These are phyloP conservation scores for Apocheima hispidaria DNA, from an alignment of 2,888 invertebrate species.

Conservation along the genomic window DNA sequence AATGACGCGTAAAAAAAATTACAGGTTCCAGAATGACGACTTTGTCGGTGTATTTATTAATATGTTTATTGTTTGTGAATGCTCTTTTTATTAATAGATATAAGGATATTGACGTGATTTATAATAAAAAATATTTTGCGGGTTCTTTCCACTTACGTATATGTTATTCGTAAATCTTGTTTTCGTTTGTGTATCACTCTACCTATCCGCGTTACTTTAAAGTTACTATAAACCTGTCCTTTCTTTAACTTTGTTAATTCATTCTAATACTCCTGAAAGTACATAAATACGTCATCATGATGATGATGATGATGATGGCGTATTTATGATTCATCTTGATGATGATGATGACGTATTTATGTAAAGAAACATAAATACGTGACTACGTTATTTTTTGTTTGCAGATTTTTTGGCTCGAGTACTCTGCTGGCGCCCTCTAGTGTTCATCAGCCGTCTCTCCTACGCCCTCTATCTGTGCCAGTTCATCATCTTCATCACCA, in stretches of 20 bases:
- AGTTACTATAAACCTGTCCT: neutral
- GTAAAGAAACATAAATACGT: too few relatives aligned
- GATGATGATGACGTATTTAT: too few relatives aligned
- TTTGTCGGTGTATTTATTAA: neutral
- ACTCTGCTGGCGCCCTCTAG: conserved; percentile 84
- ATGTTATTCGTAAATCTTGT: neutral
- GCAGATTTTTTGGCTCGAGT: conserved; percentile 81
- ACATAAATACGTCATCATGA: too few relatives aligned
- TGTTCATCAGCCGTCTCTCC: conserved; percentile 88
- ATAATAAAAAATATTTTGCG: neutral
- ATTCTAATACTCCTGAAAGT: neutral
- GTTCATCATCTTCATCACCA: conserved; percentile 88
- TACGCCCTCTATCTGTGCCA: conserved; percentile 89
- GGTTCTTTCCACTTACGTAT: too few relatives aligned
- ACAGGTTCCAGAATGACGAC: neutral
- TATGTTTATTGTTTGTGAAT: neutral
- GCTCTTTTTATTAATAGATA: conserved; percentile 4
- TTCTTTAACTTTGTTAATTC: neutral
- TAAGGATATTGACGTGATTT: conserved; percentile 1
- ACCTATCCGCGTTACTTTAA: neutral
- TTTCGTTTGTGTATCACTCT: neutral
- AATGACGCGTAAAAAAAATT: conserved; percentile 2
- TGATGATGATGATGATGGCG: too few relatives aligned
- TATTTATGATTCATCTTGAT: too few relatives aligned
- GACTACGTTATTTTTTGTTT: conserved; percentile 40